Evolutionary conservation across 2,888 invertebrate genomes (phyloP), one percentile per base, ranked within the genome.

Genomic region (Subacronicta megacephala): DNA sequence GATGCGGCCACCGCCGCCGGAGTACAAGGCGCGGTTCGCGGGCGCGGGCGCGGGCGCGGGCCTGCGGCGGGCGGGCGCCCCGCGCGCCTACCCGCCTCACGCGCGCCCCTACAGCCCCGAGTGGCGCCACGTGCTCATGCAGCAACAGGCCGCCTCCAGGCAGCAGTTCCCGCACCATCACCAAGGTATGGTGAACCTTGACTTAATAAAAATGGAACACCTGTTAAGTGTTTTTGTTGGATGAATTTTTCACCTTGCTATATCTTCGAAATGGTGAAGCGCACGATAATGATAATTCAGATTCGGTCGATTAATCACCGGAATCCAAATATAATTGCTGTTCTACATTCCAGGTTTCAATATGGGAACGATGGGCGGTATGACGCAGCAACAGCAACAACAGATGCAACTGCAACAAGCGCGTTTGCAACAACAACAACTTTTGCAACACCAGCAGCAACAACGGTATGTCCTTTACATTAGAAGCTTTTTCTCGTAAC

Each of bases 1-100:
- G 76, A 89, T 90, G 92, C 95, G 97, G 49, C 97, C 97, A 23
- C 98, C 98, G 17, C 98, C 98, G 37, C 98, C 98, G 2, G 98
- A 98, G 87, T 98, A 98, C 90, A 98, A 97, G 88, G 95, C 96
- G 80, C 95, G 94, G 75, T 96, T 92, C 90, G 95, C 86, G 84
- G 89, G 90, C 80, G 64, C 64, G 7, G 70, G 43, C 76, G 51
- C 82, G 72, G 52, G 73, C 59, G 60, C 75, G 60, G 78, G 70
- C 82, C 69, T 81, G 75, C 71, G 84, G 59, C 84, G 89, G 41
- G 72, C 81, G 26, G 80, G 81, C 43, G 77, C 81, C 51, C 82
- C 79, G 44, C 85, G 81, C 50, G 88, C 87, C 61, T 87, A 85
- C 83, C 75, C 84, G 55, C 89, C 85, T 77, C 89, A 87, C 81